phyloP scores from a whole-genome alignment of 2,113 vertebrate genomes.

The Ranitomeya imitator region DNA sequence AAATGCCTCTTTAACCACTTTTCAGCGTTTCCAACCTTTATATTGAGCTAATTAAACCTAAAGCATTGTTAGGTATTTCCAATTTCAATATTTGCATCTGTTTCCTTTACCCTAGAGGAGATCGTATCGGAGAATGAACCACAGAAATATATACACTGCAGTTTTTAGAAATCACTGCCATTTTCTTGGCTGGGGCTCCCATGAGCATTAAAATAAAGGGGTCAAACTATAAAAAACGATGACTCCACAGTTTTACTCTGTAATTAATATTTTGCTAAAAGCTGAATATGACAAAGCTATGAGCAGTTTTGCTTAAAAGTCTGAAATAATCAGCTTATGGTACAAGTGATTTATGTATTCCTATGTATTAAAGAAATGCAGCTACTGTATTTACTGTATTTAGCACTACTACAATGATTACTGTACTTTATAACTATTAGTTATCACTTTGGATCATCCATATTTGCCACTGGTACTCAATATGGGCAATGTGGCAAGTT shows the following conservation, averaged over 20 bases:
- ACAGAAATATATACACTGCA: conserved; percentile 26
- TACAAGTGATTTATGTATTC: neutral
- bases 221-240: conserved; percentile 16
- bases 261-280: conserved; percentile 53
- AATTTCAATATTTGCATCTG: conserved; percentile 57
- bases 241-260: conserved; percentile 7
- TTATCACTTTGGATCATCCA: no score
- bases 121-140: neutral
- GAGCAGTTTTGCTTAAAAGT: conserved; percentile 39
- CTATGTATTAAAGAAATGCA: neutral
- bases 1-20: conserved; percentile 10
- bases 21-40: conserved; percentile 20
- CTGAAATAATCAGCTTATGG: neutral
- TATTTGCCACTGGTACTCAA: no score
- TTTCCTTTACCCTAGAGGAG: conserved; percentile 28
- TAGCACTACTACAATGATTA: neutral
- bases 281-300: conserved; percentile 50
- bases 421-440: no score
- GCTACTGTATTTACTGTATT: neutral
- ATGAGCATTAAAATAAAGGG: neutral
- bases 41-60: conserved; percentile 23
- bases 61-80: conserved; percentile 25
- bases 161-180: conserved; percentile 43
- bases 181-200: conserved; percentile 36
- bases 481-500: neutral